Percentiles rank a stretch among this genome's conserved stretches.
Conservation (phyloP, 2,888 invertebrate genomes). For the Nephrotoma flavescens region DNA sequence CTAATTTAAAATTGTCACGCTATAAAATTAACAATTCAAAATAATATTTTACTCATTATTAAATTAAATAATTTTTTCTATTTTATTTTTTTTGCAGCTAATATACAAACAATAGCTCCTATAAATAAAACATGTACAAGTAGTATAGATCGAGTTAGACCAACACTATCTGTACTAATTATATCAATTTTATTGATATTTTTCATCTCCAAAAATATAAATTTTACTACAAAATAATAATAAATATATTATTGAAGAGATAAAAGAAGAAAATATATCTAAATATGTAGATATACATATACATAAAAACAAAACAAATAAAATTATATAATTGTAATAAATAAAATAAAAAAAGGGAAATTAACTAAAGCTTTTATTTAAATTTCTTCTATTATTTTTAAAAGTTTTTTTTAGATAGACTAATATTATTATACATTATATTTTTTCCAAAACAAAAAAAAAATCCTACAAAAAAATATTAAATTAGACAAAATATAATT, state of each 20-base stretch:
- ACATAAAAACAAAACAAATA: not conserved
- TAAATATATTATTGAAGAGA: not conserved
- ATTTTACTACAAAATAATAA: slow-evolving; percentile 1
- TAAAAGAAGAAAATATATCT: not conserved
- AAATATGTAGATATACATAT: not conserved
- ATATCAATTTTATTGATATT: not conserved
- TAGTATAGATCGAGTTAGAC: not conserved
- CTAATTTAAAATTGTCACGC: not conserved
- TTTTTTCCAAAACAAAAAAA: not conserved
- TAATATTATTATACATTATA: not conserved
- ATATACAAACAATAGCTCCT: not conserved
- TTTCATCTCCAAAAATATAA: not conserved
- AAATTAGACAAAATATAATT: slow-evolving; percentile 8
- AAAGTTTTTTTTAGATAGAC: not conserved
- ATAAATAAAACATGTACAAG: not conserved
- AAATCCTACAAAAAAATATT: slow-evolving; percentile 6
- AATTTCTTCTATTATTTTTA: not conserved
- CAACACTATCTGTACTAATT: not conserved
- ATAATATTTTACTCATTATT: not conserved
- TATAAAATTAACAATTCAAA: not conserved
- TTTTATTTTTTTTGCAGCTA: not conserved
- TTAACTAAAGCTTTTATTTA: not conserved
- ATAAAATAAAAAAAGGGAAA: not conserved
- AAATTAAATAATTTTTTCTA: not conserved
- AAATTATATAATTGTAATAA: slow-evolving; percentile 1